These are phyloP conservation scores for Aplocera efformata DNA, from an alignment of 2,888 invertebrate genomes.

Conservation along the genomic window DNA sequence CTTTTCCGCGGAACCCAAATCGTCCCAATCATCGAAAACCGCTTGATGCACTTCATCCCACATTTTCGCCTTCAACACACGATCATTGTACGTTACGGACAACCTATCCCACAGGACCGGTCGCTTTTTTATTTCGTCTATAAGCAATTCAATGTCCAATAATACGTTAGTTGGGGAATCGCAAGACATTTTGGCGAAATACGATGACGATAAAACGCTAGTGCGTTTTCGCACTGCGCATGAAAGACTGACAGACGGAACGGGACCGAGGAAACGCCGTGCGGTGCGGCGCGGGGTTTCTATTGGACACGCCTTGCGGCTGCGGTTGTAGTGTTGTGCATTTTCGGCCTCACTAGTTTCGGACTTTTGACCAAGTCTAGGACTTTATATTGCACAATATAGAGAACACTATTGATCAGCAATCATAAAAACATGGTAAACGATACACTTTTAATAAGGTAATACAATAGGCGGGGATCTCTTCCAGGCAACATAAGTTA, in stretches of 20 bases:
- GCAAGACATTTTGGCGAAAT: slow-evolving; percentile 5
- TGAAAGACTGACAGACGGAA: background rate
- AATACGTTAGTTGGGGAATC: slow-evolving; percentile 1
- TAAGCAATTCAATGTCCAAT: slow-evolving; percentile 7
- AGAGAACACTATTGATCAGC: no score
- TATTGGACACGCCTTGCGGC: no score
- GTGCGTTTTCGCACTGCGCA: slow-evolving; percentile 9
- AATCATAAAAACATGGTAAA: no score
- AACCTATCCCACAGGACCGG: slow-evolving; percentile 11
- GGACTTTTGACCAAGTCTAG: no score
- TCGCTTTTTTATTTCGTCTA: slow-evolving; percentile 13
- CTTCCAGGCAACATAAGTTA: no score
- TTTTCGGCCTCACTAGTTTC: no score
- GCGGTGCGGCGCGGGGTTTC: slow-evolving; percentile 5
- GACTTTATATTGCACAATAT: no score
- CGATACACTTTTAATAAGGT: no score
- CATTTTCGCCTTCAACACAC: slow-evolving; percentile 2
- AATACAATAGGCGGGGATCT: no score
- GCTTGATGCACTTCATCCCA: slow-evolving; percentile 16
- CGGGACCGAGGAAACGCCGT: slow-evolving; percentile 9
- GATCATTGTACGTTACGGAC: slow-evolving; percentile 6
- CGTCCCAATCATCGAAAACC: slow-evolving; percentile 13
- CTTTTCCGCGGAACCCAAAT: slow-evolving; percentile 8
- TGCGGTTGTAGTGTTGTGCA: no score
- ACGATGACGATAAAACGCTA: no score